A percentile compares a stretch with the other conserved stretches of the same genome.
Evolutionary conservation across 2,113 vertebrate species (phyloP).

Genomic region (Nothoprocta pentlandii): DNA sequence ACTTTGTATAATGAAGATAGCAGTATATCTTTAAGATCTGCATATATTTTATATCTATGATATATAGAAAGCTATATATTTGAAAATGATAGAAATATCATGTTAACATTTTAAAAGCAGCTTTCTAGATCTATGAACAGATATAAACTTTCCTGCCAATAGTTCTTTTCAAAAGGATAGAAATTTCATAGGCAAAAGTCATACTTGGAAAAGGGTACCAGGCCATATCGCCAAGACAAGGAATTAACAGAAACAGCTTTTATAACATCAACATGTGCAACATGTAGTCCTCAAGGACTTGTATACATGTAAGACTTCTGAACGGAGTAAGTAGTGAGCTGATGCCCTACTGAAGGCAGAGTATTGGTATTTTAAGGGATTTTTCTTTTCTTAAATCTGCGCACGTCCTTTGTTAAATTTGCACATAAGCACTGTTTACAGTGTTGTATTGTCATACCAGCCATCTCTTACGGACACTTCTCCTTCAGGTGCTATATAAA

Average conservation of each 20-base stretch:
- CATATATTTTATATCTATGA: not conserved
- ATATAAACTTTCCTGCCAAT: not conserved
- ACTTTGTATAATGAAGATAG: not conserved
- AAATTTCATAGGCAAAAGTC: not conserved
- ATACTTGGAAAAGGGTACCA: not conserved
- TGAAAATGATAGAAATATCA: not conserved
- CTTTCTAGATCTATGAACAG: not conserved
- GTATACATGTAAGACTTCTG: not conserved
- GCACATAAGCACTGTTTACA: not conserved
- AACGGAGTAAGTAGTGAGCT: not conserved
- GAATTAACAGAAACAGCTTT: not conserved
- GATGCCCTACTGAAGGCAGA: not conserved
- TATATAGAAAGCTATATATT: not conserved
- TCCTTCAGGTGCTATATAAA: not conserved
- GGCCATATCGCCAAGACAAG: not conserved
- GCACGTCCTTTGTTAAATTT: too few species aligned
- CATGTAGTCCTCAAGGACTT: not conserved
- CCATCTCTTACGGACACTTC: not conserved
- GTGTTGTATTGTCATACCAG: not conserved
- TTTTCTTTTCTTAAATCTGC: not conserved
- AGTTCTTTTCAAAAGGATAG: not conserved
- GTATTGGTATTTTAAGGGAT: not conserved
- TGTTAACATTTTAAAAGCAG: not conserved
- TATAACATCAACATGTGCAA: not conserved
- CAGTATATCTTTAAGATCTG: not conserved